Evolutionary conservation across 2,888 invertebrate genomes (phyloP), one percentile per base, ranked within the genome.

Genomic region (Congeria kusceri): DNA sequence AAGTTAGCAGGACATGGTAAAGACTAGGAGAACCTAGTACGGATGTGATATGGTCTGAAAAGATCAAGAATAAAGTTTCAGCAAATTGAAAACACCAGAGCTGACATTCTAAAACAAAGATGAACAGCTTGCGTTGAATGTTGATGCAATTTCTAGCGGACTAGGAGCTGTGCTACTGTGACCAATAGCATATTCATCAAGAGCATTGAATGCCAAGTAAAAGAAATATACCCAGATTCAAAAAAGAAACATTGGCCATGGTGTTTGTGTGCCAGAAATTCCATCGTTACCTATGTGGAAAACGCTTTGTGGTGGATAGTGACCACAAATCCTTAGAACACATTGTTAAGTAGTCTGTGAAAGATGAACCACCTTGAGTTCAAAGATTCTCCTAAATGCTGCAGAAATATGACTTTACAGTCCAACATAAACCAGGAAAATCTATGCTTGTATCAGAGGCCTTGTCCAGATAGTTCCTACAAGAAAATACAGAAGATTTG

Each of bases 131-230:
- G 46, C 44, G 28, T 56, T 82, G 4, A 72, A 53, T 46, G 80
- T 77, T 39, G 88, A 88, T 65, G 83, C 85, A 11, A 81, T 79
- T 32, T 76, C 76, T 28, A 58, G 80, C 61, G 86, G 84, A 3
- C 49, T 88, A 20, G 87, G 86, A 13, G 70, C 84, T 39, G 84
- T 76, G 1, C 20, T 79, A 15, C 18, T 73, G 2, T 79, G 79
- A 66, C 77, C 78, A 3, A 66, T 76, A 3, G 82, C 82, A 27
- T 82, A 72, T 58, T 75, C 72, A n/a, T 82, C 78, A 25, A 63
- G 72, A 39, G 81, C 77, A 27, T 39, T 84, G 27, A 82, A 79
- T 32, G 27, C 39, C 46, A 70, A 66, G 0, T 70, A 84, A 63
- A 63, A 77, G 32, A 72, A 61, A 25, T 78, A 84, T 66, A 64